phyloP scores from a whole-genome alignment of 2,888 invertebrate genomes.

The Pandemis heparana region DNA sequence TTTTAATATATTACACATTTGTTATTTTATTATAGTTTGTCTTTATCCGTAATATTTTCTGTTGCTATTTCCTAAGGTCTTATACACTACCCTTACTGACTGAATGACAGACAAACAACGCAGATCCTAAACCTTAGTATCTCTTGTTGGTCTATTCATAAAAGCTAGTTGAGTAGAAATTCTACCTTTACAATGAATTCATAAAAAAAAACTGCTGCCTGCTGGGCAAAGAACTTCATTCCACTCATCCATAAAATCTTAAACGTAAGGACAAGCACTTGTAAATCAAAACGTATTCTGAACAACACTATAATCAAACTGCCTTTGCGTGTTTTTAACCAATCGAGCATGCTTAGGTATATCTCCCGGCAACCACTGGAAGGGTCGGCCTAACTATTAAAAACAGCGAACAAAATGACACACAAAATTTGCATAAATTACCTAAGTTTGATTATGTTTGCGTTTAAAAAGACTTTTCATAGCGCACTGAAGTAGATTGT shows the following conservation, averaged over 20 bases:
- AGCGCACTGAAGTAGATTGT: background rate
- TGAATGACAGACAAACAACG: no score
- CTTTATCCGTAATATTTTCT: no score
- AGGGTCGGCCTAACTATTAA: conserved; percentile 23
- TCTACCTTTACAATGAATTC: no score
- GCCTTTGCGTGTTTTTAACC: conserved; percentile 18
- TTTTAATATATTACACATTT: no score
- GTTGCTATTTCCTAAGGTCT: no score
- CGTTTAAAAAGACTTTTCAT: background rate
- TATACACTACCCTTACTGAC: no score
- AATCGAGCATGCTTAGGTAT: conserved; percentile 8
- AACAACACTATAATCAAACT: background rate
- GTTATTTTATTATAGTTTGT: no score
- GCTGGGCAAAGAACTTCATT: no score
- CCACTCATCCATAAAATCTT: background rate
- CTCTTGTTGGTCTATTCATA: no score
- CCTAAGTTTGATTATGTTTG: conserved; percentile 5
- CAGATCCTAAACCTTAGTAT: no score
- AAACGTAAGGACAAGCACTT: background rate
- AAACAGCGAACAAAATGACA: conserved; percentile 27
- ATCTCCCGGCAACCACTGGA: conserved; percentile 6
- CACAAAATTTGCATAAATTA: conserved; percentile 19
- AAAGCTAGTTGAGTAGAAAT: no score
- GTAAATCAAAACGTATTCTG: background rate
- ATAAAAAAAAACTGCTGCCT: no score